These are phyloP conservation scores for Aradophagus sp. DNA, from an alignment of 1,140 invertebrate genomes.

Conservation along the genomic window DNA sequence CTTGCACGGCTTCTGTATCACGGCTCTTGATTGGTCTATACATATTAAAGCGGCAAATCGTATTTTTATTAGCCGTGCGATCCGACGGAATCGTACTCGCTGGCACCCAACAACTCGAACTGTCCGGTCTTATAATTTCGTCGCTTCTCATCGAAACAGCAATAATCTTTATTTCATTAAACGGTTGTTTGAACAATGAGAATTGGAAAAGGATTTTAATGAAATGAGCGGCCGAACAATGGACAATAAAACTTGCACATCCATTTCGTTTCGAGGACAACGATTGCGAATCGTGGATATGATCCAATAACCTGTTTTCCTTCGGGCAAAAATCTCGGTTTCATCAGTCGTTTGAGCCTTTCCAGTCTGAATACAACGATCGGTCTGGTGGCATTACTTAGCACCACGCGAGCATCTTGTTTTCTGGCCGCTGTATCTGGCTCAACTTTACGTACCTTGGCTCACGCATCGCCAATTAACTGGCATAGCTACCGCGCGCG, in stretches of 20 bases:
- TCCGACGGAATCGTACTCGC: too few relatives aligned
- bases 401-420: conserved; percentile 49
- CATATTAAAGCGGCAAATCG: conserved; percentile 1
- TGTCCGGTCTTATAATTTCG: too few relatives aligned
- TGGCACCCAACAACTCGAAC: background rate
- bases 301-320: conserved; percentile 54
- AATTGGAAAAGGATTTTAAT: background rate
- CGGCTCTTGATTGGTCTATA: background rate
- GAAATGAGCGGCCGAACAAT: conserved; percentile 26
- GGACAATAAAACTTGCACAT: conserved; percentile 16
- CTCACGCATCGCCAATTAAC: conserved; percentile 53
- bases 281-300: conserved; percentile 36
- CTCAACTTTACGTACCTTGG: conserved; percentile 42
- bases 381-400: conserved; percentile 44
- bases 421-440: conserved; percentile 40
- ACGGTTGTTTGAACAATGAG: background rate
- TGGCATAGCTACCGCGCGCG: conserved; percentile 30
- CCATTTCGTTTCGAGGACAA: conserved; percentile 15
- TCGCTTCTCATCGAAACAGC: background rate
- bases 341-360: conserved; percentile 49
- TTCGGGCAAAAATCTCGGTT: conserved; percentile 51
- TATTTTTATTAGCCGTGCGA: background rate
- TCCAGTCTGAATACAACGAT: conserved; percentile 58
- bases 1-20: background rate
- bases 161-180: conserved; percentile 1